Evolutionary conservation across 1,140 invertebrate species (phyloP), one percentile per base, ranked within the genome.

Genomic region (Scaptomyza hsui): DNA sequence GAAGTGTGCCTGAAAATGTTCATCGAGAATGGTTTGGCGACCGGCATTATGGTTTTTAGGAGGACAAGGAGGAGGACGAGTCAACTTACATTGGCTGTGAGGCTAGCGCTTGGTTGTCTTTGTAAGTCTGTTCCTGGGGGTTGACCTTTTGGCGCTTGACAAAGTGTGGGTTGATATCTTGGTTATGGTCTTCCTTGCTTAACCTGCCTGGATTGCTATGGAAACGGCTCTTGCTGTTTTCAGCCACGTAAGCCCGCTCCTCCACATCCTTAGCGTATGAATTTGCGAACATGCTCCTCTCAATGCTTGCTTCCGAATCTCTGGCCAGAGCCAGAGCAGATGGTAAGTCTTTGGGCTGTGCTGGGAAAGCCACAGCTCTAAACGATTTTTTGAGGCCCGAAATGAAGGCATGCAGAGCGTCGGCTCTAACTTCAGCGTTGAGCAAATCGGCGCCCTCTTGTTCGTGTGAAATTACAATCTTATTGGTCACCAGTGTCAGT

Each of bases 281-380:
- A 4, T 21, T 21, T 2, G 19, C 19, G 19, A 21, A 21, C 1
- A 21, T 4, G 19, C 19, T 21, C 4, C 19, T 21, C 4, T 21
- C 19, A 2, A 21, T 21, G 19, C 19, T 21, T 2, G 19, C 16
- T 16, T 57, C 42, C 16, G 21, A 18, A 21, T 57, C 42, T 53
- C 44, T 37, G 18, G 53, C 64, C 10, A 67, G n/a, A 4, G 64
- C 64, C 32, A 60, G 55, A 1, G 64, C 37, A 32, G 47, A 67
- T 39, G 64, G 55, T 19, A 67, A 21, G 13, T 59, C 63, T 49
- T 57, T 57, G 4, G 52, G 52, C 13, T 48, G 41, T 21, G 19
- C 19, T 21, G 19, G 19, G 19, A 21, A 21, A 21, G 4, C 19
- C 4, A 21, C 19, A 21, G 19, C 19, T 21, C 19, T 21, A 2